Percentiles rank a stretch among this genome's conserved stretches.
Evolutionary conservation across 2,888 invertebrate genomes (phyloP).

Genomic region (Trissoscelio sp.): DNA sequence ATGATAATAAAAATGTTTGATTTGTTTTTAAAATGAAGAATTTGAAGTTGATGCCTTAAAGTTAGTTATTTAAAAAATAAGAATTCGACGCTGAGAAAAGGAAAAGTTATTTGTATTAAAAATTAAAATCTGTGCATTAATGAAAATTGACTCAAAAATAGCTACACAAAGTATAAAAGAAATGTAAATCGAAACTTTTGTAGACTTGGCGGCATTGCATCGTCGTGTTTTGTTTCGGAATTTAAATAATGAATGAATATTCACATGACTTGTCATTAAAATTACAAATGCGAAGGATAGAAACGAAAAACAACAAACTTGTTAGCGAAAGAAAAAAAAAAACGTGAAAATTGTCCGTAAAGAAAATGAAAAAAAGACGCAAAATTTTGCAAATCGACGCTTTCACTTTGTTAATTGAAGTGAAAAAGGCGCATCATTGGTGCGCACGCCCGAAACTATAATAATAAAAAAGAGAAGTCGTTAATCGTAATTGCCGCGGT

Average conservation of each 20-base stretch:
- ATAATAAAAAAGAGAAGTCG: conserved; percentile 14
- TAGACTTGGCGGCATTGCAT: neutral
- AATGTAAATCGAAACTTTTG: neutral
- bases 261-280: conserved; percentile 19
- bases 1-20: too few species aligned
- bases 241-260: conserved; percentile 36
- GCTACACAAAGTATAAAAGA: neutral
- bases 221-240: conserved; percentile 8
- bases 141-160: neutral
- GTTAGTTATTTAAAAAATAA: too few species aligned
- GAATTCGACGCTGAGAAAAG: too few species aligned
- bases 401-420: conserved; percentile 30
- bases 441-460: conserved; percentile 17
- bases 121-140: too few species aligned
- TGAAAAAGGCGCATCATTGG: conserved; percentile 3
- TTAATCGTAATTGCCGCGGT: conserved; percentile 37
- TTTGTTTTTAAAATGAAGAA: too few species aligned
- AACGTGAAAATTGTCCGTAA: conserved; percentile 14
- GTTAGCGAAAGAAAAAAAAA: too few species aligned
- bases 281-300: conserved; percentile 13
- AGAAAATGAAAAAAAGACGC: too few species aligned
- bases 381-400: too few species aligned
- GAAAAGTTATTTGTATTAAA: too few species aligned
- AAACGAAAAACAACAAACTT: conserved; percentile 27
- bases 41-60: too few species aligned